A percentile compares a stretch with the other conserved stretches of the same genome.
Conservation (phyloP, 2,113 vertebrate genomes). For the Vanacampus margaritifer region DNA sequence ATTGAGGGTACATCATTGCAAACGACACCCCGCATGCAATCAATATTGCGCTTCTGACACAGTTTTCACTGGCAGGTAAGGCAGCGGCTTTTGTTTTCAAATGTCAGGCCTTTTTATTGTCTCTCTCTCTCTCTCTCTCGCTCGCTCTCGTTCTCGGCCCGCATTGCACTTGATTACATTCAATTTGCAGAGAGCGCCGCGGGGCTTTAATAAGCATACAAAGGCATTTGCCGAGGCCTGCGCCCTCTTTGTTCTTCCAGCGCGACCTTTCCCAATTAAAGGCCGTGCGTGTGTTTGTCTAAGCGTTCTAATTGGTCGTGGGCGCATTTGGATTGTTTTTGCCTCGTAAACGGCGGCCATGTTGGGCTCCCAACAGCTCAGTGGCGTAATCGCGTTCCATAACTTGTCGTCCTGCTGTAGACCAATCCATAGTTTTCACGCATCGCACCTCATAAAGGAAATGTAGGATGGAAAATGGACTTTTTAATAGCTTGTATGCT, state of each 20-base stretch:
- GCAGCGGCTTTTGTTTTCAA: slow-evolving; percentile 56
- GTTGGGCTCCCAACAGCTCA: not conserved
- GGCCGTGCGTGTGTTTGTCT: slow-evolving; percentile 41
- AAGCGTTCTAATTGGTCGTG: slow-evolving; percentile 58
- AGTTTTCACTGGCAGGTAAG: not conserved
- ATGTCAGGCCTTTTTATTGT: slow-evolving; percentile 66
- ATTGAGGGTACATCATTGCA: not conserved
- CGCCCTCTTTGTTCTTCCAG: slow-evolving; percentile 43
- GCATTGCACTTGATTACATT: slow-evolving; percentile 71
- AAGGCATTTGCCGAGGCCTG: slow-evolving; percentile 36
- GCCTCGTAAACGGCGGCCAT: not conserved
- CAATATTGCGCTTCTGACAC: not conserved
- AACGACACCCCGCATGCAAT: not conserved
- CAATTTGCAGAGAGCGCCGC: slow-evolving; percentile 54
- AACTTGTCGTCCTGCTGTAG: no score
- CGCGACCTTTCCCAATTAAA: slow-evolving; percentile 55
- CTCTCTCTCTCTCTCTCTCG: slow-evolving; percentile 57
- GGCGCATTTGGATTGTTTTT: slow-evolving; percentile 6
- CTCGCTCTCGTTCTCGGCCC: slow-evolving; percentile 49
- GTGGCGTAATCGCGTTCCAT: no score
- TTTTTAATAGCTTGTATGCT: no score
- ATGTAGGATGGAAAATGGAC: no score
- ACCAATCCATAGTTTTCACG: no score
- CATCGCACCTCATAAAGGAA: no score
- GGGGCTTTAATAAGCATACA: slow-evolving; percentile 61